phyloP scores from a whole-genome alignment of 1,140 invertebrate species.

The Vanessa tameamea region DNA sequence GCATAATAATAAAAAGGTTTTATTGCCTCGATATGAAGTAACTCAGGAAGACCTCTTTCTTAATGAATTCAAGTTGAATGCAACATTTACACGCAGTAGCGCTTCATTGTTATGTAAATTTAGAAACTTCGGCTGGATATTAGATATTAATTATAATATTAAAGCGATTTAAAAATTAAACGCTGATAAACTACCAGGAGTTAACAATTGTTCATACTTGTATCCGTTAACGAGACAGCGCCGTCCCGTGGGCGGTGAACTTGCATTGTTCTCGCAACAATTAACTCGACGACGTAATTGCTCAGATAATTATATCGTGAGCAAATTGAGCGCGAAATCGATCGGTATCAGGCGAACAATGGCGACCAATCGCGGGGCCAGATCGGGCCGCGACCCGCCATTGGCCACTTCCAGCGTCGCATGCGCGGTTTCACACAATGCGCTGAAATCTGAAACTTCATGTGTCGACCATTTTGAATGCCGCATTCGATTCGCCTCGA shows the following conservation, averaged over 20 bases:
- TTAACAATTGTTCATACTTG: background rate
- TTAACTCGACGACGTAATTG: slow-evolving; percentile 56
- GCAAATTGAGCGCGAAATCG: slow-evolving; percentile 63
- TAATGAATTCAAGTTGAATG: background rate
- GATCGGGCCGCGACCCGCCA: slow-evolving; percentile 18
- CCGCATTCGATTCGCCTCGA: slow-evolving; percentile 51
- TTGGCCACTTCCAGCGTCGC: slow-evolving; percentile 35
- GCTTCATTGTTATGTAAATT: background rate
- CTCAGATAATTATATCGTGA: slow-evolving; percentile 46
- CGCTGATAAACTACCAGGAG: slow-evolving; percentile 2
- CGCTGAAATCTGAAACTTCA: slow-evolving; percentile 55
- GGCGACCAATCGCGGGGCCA: slow-evolving; percentile 45
- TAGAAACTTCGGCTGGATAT: background rate
- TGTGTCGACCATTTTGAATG: slow-evolving; percentile 48
- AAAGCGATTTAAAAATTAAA: slow-evolving; percentile 4
- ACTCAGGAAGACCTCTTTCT: background rate
- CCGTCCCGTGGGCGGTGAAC: slow-evolving; percentile 21
- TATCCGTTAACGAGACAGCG: slow-evolving; percentile 8
- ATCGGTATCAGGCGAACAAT: slow-evolving; percentile 48
- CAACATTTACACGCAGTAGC: background rate
- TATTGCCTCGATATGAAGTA: background rate
- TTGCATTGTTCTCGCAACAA: slow-evolving; percentile 41
- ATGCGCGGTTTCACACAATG: slow-evolving; percentile 55
- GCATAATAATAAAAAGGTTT: background rate
- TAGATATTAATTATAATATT: background rate